A percentile compares a stretch with the other conserved stretches of the same genome.
Evolutionary conservation across 2,888 invertebrate species (phyloP).

Genomic region (Smittia aterrima): DNA sequence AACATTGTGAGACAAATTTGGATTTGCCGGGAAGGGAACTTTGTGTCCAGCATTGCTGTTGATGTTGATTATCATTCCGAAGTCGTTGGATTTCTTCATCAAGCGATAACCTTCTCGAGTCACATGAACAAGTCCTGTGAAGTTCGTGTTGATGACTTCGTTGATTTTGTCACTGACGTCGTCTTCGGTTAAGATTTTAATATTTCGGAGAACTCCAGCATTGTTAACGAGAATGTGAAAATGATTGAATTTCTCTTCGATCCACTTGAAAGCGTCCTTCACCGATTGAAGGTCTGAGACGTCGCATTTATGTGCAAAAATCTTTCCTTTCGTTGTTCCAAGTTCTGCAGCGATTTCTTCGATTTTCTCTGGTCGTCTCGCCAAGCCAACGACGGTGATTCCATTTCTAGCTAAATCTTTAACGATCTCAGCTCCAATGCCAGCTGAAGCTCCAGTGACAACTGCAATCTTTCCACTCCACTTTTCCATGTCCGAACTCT

Average conservation of each 20-base stretch:
- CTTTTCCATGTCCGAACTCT: constrained; percentile 56
- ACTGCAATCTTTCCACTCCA: constrained; percentile 63
- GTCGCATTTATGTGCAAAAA: constrained; percentile 56
- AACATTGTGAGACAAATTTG: constrained; percentile 44
- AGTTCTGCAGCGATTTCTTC: background rate
- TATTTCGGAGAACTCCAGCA: constrained; percentile 37
- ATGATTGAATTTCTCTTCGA: constrained; percentile 56
- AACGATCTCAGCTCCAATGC: constrained; percentile 57
- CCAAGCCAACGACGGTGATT: constrained; percentile 34
- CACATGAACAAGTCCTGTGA: constrained; percentile 55
- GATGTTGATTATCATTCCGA: constrained; percentile 55
- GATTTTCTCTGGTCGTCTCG: constrained; percentile 31
- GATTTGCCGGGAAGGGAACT: constrained; percentile 43
- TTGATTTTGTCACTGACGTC: constrained; percentile 45
- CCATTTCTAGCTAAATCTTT: constrained; percentile 28
- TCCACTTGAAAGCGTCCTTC: constrained; percentile 56
- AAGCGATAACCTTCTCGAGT: constrained; percentile 55
- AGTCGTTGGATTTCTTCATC: constrained; percentile 53
- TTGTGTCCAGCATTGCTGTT: constrained; percentile 50
- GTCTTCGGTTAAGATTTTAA: constrained; percentile 17
- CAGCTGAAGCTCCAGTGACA: constrained; percentile 62
- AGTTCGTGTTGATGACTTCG: constrained; percentile 55
- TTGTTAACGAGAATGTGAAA: constrained; percentile 62
- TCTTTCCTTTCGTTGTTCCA: constrained; percentile 40
- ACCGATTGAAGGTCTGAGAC: constrained; percentile 58